Percentiles rank a stretch among this genome's conserved stretches.
These are phyloP conservation scores for Bembecia ichneumoniformis DNA, from an alignment of 2,888 invertebrate genomes.

Conservation along the genomic window DNA sequence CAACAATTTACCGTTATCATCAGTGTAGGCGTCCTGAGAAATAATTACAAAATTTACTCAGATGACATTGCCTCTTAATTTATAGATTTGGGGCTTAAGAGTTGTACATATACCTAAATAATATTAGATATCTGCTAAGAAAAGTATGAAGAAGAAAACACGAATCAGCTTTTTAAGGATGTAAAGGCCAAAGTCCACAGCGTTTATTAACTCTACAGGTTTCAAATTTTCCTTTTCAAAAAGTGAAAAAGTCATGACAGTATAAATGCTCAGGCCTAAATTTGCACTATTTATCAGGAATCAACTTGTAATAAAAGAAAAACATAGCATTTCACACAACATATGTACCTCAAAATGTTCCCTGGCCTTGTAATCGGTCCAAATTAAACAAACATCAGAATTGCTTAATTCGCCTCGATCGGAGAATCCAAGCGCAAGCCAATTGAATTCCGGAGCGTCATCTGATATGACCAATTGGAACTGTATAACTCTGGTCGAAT, in stretches of 20 bases:
- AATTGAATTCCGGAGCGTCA: constrained; percentile 62
- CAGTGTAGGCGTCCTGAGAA: constrained; percentile 80
- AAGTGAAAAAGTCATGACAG: no score
- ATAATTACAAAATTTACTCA: constrained; percentile 10
- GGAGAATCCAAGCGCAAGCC: constrained; percentile 92
- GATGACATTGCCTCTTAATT: no score
- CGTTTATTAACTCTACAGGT: no score
- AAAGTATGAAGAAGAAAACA: no score
- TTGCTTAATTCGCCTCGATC: constrained; percentile 80
- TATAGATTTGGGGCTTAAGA: no score
- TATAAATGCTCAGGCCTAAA: no score
- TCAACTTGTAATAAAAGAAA: neutral
- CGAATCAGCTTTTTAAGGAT: no score
- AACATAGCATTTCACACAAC: no score
- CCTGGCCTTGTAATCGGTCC: constrained; percentile 78
- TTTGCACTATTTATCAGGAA: neutral
- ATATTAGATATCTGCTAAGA: no score
- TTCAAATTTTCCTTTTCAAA: no score
- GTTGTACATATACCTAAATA: no score
- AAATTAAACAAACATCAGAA: constrained; percentile 87
- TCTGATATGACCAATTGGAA: constrained; percentile 69
- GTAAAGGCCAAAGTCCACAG: no score
- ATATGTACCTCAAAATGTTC: constrained; percentile 52
- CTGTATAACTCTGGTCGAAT: constrained; percentile 35
- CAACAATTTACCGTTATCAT: constrained; percentile 75